Evolutionary conservation across 2,797 vertebrate genomes (phyloP).

Genomic region (Enteromius mattozi): DNA sequence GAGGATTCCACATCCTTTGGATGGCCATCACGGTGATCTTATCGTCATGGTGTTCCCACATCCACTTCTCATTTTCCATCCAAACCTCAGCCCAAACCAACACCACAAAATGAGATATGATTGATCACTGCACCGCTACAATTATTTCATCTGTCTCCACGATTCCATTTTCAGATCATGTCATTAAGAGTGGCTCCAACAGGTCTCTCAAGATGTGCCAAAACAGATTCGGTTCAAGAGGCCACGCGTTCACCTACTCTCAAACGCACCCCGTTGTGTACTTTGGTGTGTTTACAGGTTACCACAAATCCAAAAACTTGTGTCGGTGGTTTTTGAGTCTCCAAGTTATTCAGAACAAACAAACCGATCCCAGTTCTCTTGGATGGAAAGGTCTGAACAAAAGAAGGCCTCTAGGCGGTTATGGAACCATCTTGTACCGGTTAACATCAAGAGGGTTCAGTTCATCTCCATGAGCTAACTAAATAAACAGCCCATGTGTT

Average conservation of each 20-base stretch:
- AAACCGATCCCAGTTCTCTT: slow-evolving; percentile 9
- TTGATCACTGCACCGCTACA: slow-evolving; percentile 47
- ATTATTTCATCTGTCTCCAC: slow-evolving; percentile 48
- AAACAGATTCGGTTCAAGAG: slow-evolving; percentile 27
- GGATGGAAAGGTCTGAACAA: slow-evolving; percentile 47
- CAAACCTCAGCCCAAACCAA: slow-evolving; percentile 48
- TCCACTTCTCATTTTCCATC: slow-evolving; percentile 20
- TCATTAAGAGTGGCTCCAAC: slow-evolving; percentile 49
- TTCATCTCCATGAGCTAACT: slow-evolving; percentile 57
- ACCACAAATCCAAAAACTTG: slow-evolving; percentile 23
- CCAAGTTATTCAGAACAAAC: not conserved
- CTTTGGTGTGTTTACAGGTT: slow-evolving; percentile 43
- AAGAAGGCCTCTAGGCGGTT: slow-evolving; percentile 42
- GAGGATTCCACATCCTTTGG: slow-evolving; percentile 50
- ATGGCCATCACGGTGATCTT: slow-evolving; percentile 39
- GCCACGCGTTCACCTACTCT: slow-evolving; percentile 25
- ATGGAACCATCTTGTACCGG: slow-evolving; percentile 54
- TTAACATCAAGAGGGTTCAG: slow-evolving; percentile 55
- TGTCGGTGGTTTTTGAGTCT: not conserved
- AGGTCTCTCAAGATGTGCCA: slow-evolving; percentile 43
- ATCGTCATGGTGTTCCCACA: not conserved
- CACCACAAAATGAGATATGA: slow-evolving; percentile 48
- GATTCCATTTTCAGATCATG: slow-evolving; percentile 51
- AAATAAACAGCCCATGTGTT: slow-evolving; percentile 69
- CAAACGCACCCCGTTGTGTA: slow-evolving; percentile 17